Base-by-base conservation (phyloP, 2,797 vertebrate species). In the Hippocampus kuda region DNA sequence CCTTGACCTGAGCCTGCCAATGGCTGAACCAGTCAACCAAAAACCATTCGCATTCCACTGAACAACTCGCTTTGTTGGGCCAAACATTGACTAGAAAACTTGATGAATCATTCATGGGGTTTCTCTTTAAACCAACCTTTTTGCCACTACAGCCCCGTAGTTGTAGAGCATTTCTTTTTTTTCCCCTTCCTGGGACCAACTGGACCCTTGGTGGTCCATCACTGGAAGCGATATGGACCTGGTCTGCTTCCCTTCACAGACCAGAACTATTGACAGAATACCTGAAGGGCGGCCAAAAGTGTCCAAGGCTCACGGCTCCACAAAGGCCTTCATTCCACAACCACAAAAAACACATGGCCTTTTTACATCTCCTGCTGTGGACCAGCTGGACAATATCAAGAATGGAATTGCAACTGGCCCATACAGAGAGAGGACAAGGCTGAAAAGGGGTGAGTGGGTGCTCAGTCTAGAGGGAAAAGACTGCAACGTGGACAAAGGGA, bases 91-190 rank as follows among this genome's bases (percentile, higher is more conserved):
- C 82, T 77, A 83, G 72, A 79, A 66, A 65, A 79, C 72, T 76
- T 74, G 74, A 85, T 85, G 79, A 86, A 86, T 85, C 79, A 84
- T 87, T 87, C 75, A 76, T 69, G 80, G 82, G 83, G 82, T 81
- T 84, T 84, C 83, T 78, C 76, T 79, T 79, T 79, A 83, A 77
- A 74, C 69, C 69, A 75, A 72, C 81, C 84, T 71, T 81, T 80
- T 85, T 85, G 81, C 83, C 85, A 86, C 85, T 82, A 81, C 77
- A 81, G 76, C 70, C 73, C 73, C 70, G 54, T 69, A 77, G 70
- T 75, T 78, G 83, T 75, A 76, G 73, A 85, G 78, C 74, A 74
- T 79, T 84, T 71, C 68, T 77, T 76, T 70, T 84, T 73, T 70
- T 76, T 30, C 79, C 79, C 68, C 65, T 75, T 71, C 67, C 77